Conservation (phyloP, 2,797 vertebrate genomes). For the Emys orbicularis region DNA sequence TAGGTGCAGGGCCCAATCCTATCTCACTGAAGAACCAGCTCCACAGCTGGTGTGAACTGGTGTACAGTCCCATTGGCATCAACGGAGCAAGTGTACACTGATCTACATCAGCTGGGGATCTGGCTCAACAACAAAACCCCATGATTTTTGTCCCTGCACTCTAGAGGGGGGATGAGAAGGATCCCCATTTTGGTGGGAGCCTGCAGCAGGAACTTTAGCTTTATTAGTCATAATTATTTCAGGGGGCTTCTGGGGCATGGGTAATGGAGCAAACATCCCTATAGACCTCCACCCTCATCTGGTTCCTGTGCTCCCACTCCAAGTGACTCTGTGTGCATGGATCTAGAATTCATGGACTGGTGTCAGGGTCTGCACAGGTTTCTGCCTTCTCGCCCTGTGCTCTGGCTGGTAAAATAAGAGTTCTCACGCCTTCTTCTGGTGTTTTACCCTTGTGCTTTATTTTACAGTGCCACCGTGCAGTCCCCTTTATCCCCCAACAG, state of each 20-base stretch:
- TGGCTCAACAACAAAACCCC: not conserved
- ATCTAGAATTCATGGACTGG: not conserved
- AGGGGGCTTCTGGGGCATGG: not conserved
- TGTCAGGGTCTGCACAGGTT: too few species aligned
- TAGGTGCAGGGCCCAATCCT: not conserved
- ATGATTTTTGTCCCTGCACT: not conserved
- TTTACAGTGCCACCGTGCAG: too few species aligned
- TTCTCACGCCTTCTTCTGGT: too few species aligned
- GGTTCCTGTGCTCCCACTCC: not conserved
- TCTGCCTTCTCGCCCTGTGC: too few species aligned
- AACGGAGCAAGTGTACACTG: not conserved
- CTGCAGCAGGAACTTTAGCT: not conserved
- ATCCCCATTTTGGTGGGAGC: not conserved
- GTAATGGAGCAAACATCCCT: not conserved
- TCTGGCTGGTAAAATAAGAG: too few species aligned
- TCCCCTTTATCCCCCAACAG: too few species aligned
- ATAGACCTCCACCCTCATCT: not conserved
- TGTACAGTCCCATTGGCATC: not conserved
- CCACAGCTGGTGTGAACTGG: not conserved
- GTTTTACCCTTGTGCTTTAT: too few species aligned
- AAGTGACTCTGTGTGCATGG: fast-evolving
- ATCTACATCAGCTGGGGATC: not conserved
- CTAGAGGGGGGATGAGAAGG: not conserved
- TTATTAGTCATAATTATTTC: not conserved
- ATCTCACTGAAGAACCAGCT: not conserved